Base-by-base conservation (phyloP, 2,888 invertebrate species). In the Drosophila kambysellisi region DNA sequence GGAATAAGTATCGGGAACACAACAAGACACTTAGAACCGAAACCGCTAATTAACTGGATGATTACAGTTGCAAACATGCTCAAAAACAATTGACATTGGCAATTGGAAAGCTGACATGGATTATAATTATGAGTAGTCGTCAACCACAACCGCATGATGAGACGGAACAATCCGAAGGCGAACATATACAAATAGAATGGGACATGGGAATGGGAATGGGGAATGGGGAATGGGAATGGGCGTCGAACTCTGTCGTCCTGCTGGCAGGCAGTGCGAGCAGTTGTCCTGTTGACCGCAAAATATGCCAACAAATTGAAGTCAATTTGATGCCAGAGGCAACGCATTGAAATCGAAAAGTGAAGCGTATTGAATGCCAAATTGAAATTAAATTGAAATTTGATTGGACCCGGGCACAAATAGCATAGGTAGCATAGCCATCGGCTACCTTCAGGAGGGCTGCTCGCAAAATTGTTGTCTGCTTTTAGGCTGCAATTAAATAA, bases 261-360 rank as follows among this genome's bases (percentile, higher is more conserved):
- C 56, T n/a, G 7, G 48, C 20, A 53, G 7, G 48, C 29, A 53
- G 50, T 62, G 59, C 39, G 35, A 20, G 46, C 79, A 69, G 56
- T 67, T 75, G 77, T 72, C 67, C 80, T 76, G 60, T 83, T 87
- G 88, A 87, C 86, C 86, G 73, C 86, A 86, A 77, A 88, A 86
- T 82, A 79, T 85, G 74, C 48, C 79, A 82, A 32, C 33, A 74
- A 84, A 80, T 82, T 74, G 70, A 70, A 68, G 63, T 76, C 63
- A 69, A 76, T 81, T 62, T 62, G 52, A 41, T 53, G 72, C 72
- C 67, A 58, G 56, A 58, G 75, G 85, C 71, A 63, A 52, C 43
- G 70, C 67, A 83, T 74, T 80, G 72, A 72, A 81, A 85, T 70
- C 79, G 81, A 82, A 85, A 84, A 79, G 58, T 69, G 84, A 77